Conservation (phyloP, 2,113 vertebrate species). For the Dipodomys ordii region DNA sequence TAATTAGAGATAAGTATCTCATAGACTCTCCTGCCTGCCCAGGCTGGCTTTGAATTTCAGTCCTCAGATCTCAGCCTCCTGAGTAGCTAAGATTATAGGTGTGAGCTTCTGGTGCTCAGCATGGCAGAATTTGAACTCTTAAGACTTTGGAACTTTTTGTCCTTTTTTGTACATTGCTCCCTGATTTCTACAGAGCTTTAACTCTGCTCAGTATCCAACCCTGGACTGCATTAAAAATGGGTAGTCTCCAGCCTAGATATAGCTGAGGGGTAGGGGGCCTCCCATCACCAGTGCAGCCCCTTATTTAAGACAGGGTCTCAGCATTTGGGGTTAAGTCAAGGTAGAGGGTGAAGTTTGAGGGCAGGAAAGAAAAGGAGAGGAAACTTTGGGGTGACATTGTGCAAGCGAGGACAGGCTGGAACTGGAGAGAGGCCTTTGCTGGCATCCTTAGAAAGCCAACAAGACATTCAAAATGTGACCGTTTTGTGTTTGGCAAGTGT, state of each 20-base stretch:
- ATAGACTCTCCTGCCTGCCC: too few species aligned
- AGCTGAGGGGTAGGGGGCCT: not conserved
- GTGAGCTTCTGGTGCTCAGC: too few species aligned
- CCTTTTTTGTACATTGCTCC: not conserved
- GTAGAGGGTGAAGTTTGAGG: not conserved
- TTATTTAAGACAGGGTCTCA: not conserved
- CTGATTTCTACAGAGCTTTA: not conserved
- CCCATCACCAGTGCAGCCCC: not conserved
- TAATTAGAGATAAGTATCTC: too few species aligned
- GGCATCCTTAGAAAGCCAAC: accelerated
- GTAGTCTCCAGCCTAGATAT: not conserved
- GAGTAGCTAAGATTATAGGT: too few species aligned
- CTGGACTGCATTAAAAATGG: not conserved
- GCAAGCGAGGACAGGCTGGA: not conserved
- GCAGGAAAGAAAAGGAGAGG: not conserved
- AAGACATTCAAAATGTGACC: not conserved
- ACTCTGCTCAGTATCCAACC: not conserved
- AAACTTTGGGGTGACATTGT: not conserved
- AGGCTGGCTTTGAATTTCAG: too few species aligned
- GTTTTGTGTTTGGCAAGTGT: not conserved
- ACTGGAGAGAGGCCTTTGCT: accelerated
- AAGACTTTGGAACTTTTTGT: not conserved
- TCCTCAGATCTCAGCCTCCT: too few species aligned
- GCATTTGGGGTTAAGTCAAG: not conserved
- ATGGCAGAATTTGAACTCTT: not conserved